These are phyloP conservation scores for Drosophila pegasa DNA, from an alignment of 2,888 invertebrate genomes.

Conservation along the genomic window DNA sequence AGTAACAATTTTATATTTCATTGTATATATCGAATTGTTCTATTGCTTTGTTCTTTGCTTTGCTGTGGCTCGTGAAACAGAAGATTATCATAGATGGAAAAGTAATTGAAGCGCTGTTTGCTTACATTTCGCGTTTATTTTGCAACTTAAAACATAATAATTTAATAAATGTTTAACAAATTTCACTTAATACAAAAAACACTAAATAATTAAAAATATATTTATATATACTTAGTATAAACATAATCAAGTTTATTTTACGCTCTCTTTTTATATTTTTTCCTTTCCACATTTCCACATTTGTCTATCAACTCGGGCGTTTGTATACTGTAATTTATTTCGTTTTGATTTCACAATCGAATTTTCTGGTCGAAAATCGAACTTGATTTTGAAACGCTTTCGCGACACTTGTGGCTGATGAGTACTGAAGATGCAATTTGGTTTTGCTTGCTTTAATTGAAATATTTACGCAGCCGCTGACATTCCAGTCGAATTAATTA, in stretches of 20 bases:
- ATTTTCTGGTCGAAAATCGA: slow-evolving; percentile 23
- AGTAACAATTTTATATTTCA: slow-evolving; percentile 46
- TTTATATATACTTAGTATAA: slow-evolving; percentile 77
- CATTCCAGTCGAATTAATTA: slow-evolving; percentile 34
- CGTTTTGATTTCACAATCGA: slow-evolving; percentile 33
- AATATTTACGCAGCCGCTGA: slow-evolving; percentile 25
- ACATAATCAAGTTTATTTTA: slow-evolving; percentile 77
- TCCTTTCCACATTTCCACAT: slow-evolving; percentile 42
- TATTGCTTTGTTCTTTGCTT: slow-evolving; percentile 41
- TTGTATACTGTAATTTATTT: slow-evolving; percentile 23
- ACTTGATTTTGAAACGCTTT: slow-evolving; percentile 33
- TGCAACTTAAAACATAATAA: slow-evolving; percentile 79
- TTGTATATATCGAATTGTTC: slow-evolving; percentile 30
- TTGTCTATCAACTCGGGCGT: slow-evolving; percentile 60
- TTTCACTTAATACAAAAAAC: slow-evolving; percentile 81
- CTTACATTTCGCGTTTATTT: slow-evolving; percentile 79
- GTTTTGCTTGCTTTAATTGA: slow-evolving; percentile 52
- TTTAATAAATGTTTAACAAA: slow-evolving; percentile 81
- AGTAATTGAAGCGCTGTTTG: slow-evolving; percentile 44
- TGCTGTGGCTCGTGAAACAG: slow-evolving; percentile 18
- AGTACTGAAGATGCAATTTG: slow-evolving; percentile 55
- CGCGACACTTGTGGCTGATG: slow-evolving; percentile 47
- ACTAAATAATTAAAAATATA: slow-evolving; percentile 78
- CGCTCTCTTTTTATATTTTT: slow-evolving; percentile 35
- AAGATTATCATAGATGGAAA: slow-evolving; percentile 20